Evolutionary conservation across 2,797 vertebrate genomes (phyloP).

Genomic region (Intellagama lesueurii): DNA sequence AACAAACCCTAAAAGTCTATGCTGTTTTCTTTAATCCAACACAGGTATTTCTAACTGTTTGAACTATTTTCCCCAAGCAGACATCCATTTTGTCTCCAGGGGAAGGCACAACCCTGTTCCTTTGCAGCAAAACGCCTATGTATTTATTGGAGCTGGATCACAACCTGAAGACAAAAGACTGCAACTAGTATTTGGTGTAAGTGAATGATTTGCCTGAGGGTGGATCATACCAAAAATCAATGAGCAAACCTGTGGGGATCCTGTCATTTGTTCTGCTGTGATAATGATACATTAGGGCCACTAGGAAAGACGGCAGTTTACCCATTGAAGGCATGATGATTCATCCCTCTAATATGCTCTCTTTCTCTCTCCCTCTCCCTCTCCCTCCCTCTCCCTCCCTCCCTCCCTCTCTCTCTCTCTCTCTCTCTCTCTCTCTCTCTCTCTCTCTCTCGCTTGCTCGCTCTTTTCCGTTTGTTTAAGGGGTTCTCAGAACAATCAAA

Average conservation of each 20-base stretch:
- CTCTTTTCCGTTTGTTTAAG: constrained; percentile 24
- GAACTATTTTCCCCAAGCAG: too few relatives aligned
- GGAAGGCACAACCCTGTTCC: not conserved
- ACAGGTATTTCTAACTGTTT: too few relatives aligned
- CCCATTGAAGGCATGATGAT: constrained; percentile 39
- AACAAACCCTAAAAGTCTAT: not conserved
- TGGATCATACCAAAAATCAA: not conserved
- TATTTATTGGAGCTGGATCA: not conserved
- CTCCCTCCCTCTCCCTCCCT: constrained; percentile 29
- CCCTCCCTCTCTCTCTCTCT: constrained; percentile 32
- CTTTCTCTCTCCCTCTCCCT: constrained; percentile 26
- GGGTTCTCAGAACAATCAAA: constrained; percentile 22
- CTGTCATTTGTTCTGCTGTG: constrained; percentile 41
- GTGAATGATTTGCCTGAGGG: constrained; percentile 10
- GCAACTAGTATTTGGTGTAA: constrained; percentile 36
- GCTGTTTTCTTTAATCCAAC: not conserved
- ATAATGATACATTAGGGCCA: constrained; percentile 19
- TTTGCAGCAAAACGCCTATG: not conserved
- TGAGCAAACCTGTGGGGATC: constrained; percentile 22
- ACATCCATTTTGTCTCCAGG: not conserved
- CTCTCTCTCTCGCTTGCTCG: constrained; percentile 30
- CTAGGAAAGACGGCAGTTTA: constrained; percentile 27
- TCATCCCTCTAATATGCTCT: constrained; percentile 47
- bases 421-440: constrained; percentile 32
- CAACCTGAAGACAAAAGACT: not conserved